These are phyloP conservation scores for Cepphus grylle DNA, from an alignment of 2,113 vertebrate species.

Conservation along the genomic window DNA sequence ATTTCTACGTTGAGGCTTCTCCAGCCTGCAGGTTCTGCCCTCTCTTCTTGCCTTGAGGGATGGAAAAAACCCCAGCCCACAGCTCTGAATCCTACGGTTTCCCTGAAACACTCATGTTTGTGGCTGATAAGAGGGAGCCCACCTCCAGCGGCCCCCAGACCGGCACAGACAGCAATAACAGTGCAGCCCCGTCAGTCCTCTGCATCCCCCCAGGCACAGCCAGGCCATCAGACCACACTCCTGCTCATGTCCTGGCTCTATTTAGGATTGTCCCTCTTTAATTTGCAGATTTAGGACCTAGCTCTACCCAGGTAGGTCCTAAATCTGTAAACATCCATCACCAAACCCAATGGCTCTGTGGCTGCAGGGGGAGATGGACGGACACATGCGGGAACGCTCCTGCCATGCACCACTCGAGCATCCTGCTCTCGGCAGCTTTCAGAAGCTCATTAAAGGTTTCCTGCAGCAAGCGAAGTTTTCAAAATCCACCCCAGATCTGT, in stretches of 20 bases:
- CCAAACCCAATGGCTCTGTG: not conserved
- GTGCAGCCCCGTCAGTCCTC: rapidly evolving
- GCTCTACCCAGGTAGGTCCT: not conserved
- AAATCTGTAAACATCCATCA: not conserved
- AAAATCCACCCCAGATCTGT: not conserved
- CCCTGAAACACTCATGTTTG: not conserved
- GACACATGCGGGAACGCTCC: rapidly evolving
- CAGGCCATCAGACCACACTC: not conserved
- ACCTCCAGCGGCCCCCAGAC: not conserved
- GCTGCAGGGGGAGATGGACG: not conserved
- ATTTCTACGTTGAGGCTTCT: not conserved
- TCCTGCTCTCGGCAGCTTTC: not conserved
- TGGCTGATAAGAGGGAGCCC: not conserved
- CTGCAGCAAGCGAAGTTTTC: not conserved
- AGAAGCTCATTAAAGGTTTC: not conserved
- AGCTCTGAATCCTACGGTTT: not conserved
- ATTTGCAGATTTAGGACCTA: not conserved
- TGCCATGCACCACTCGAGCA: rapidly evolving
- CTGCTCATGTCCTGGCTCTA: not conserved
- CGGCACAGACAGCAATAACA: not conserved
- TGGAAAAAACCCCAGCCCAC: not conserved
- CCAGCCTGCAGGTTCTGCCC: not conserved
- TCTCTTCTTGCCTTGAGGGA: not conserved
- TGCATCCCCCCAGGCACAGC: rapidly evolving
- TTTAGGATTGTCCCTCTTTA: not conserved